Conservation (phyloP, 2,113 vertebrate species). For the Ovis canadensis region DNA sequence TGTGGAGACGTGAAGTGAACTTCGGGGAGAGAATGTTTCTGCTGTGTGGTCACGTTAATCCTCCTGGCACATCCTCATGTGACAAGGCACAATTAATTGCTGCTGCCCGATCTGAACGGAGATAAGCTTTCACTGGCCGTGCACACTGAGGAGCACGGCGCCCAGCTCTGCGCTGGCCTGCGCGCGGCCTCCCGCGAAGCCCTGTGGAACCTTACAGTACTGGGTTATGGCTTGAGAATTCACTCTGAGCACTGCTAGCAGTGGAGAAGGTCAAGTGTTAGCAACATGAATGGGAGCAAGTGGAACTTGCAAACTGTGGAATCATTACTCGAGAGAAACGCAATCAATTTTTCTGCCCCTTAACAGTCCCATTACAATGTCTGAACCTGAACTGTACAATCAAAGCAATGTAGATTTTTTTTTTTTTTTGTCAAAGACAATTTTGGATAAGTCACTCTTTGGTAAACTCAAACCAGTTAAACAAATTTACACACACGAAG, state of each 20-base stretch:
- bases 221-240: slow-evolving; percentile 83
- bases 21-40: slow-evolving; percentile 23
- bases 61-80: slow-evolving; percentile 70
- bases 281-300: slow-evolving; percentile 61
- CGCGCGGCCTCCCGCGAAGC: slow-evolving; percentile 56
- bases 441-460: slow-evolving; percentile 89
- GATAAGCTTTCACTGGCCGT: slow-evolving; percentile 31
- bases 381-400: slow-evolving; percentile 84
- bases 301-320: slow-evolving; percentile 47
- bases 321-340: slow-evolving; percentile 34
- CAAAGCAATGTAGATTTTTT: slow-evolving; percentile 75
- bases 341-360: slow-evolving; percentile 69
- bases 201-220: slow-evolving; percentile 74
- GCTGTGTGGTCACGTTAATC: slow-evolving; percentile 31
- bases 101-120: slow-evolving; percentile 65
- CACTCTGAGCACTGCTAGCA: slow-evolving; percentile 73
- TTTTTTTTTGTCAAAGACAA: slow-evolving; percentile 82
- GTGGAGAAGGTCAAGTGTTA: slow-evolving; percentile 67
- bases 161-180: slow-evolving; percentile 17
- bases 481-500: slow-evolving; percentile 77
- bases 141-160: slow-evolving; percentile 10
- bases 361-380: slow-evolving; percentile 76
- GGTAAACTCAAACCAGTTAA: slow-evolving; percentile 86
- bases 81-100: slow-evolving; percentile 80
- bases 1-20: slow-evolving; percentile 51